Evolutionary conservation across 1,140 invertebrate genomes (phyloP).

Genomic region (Anthonomus grandis): DNA sequence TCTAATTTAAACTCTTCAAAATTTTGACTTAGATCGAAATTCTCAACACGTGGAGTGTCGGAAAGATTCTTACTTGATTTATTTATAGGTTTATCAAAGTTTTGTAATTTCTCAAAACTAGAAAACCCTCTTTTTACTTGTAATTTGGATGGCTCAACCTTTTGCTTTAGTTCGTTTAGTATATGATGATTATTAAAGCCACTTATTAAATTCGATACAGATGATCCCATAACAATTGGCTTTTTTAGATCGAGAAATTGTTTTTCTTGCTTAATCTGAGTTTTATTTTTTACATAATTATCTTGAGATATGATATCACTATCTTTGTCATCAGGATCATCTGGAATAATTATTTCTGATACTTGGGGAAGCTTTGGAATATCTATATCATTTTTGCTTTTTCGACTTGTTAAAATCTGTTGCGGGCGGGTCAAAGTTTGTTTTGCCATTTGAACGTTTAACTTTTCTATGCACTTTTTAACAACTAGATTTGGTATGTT

Average conservation of each 20-base stretch:
- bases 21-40: conserved; percentile 68
- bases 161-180: conserved; percentile 42
- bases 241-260: conserved; percentile 18
- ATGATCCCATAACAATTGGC: conserved; percentile 53
- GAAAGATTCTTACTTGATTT: conserved; percentile 39
- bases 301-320: conserved; percentile 44
- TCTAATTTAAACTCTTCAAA: conserved; percentile 79
- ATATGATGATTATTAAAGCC: conserved; percentile 54
- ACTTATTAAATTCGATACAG: conserved; percentile 58
- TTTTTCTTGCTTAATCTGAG: conserved; percentile 42
- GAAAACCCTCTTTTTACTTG: conserved; percentile 39
- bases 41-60: conserved; percentile 42
- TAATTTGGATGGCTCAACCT: conserved; percentile 31
- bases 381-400: conserved; percentile 54
- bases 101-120: conserved; percentile 46
- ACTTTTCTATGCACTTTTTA: conserved; percentile 42
- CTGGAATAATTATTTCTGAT: conserved; percentile 60
- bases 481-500: conserved; percentile 32
- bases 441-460: conserved; percentile 42
- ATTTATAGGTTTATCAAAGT: conserved; percentile 41
- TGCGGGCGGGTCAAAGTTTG: conserved; percentile 33
- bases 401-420: conserved; percentile 29
- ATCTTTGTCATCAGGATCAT: conserved; percentile 52
- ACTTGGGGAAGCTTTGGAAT: conserved; percentile 61
- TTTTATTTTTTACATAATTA: conserved; percentile 47